Percentiles rank a stretch among this genome's conserved stretches.
phyloP scores from a whole-genome alignment of 2,888 invertebrate species.

The Cheiracanthium punctorium region DNA sequence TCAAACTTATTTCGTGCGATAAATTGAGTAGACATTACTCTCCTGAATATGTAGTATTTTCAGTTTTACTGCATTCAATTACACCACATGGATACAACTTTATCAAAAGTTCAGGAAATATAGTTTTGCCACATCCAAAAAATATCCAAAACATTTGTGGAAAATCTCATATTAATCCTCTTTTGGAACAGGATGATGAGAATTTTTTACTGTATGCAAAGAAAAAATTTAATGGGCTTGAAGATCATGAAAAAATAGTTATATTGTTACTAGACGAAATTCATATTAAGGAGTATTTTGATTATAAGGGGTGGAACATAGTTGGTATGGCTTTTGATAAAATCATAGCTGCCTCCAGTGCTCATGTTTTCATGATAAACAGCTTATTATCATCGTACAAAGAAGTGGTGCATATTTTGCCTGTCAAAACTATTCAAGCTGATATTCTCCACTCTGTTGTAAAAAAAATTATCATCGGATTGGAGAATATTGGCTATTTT shows the following conservation, averaged over 20 bases:
- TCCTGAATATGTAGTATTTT: too few species aligned
- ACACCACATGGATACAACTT: too few species aligned
- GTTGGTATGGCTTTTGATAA: slow-evolving; percentile 21
- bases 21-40: too few species aligned
- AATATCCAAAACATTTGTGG: slow-evolving; percentile 11
- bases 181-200: not conserved
- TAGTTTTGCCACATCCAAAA: slow-evolving; percentile 16
- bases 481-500: not conserved
- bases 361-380: slow-evolving; percentile 32
- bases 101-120: slow-evolving; percentile 7
- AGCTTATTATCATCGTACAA: slow-evolving; percentile 32
- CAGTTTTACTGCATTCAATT: too few species aligned
- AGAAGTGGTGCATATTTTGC: slow-evolving; percentile 41
- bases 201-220: slow-evolving; percentile 18
- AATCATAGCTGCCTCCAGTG: slow-evolving; percentile 17
- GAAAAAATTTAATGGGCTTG: slow-evolving; percentile 4
- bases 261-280: slow-evolving; percentile 35
- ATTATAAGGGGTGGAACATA: slow-evolving; percentile 23
- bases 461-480: not conserved
- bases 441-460: not conserved
- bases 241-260: slow-evolving; percentile 1
- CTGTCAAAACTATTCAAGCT: not conserved
- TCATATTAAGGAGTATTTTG: slow-evolving; percentile 20
- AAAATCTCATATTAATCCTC: not conserved
- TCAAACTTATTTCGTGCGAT: not conserved